A percentile compares a stretch with the other conserved stretches of the same genome.
phyloP scores from a whole-genome alignment of 2,888 invertebrate genomes.

The Hypercompe scribonia region DNA sequence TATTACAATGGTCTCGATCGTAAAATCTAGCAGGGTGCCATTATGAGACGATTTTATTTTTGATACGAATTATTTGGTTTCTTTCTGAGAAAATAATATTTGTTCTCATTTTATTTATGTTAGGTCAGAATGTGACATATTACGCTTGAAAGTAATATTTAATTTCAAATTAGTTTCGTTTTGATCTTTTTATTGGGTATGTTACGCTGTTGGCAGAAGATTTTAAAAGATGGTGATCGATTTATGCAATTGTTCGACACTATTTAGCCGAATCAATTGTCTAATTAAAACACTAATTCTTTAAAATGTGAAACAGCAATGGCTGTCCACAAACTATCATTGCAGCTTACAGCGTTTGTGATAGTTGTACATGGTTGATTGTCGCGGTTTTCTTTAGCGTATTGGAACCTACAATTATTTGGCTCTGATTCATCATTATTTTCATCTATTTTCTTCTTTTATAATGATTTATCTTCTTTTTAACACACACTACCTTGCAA shows the following conservation, averaged over 20 bases:
- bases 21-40: background rate
- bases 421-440: background rate
- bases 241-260: background rate
- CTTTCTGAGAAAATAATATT: background rate
- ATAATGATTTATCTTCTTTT: background rate
- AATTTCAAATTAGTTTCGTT: background rate
- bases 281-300: background rate
- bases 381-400: background rate
- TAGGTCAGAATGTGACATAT: background rate
- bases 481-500: background rate
- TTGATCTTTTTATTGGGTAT: too few relatives aligned
- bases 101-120: background rate
- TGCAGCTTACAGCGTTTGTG: background rate
- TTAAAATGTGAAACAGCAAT: background rate
- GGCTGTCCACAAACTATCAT: too few relatives aligned
- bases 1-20: constrained; percentile 10
- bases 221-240: too few relatives aligned
- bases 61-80: background rate
- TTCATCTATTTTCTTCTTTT: background rate
- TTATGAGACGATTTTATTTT: background rate
- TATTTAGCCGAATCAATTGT: background rate
- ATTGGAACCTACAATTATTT: background rate
- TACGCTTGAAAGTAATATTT: background rate
- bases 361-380: background rate
- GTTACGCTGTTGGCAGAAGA: too few relatives aligned